Evolutionary conservation across 37 sponge, comb jelly and placozoan genomes (phyloP).

Genomic region (Sycon ciliatum): DNA sequence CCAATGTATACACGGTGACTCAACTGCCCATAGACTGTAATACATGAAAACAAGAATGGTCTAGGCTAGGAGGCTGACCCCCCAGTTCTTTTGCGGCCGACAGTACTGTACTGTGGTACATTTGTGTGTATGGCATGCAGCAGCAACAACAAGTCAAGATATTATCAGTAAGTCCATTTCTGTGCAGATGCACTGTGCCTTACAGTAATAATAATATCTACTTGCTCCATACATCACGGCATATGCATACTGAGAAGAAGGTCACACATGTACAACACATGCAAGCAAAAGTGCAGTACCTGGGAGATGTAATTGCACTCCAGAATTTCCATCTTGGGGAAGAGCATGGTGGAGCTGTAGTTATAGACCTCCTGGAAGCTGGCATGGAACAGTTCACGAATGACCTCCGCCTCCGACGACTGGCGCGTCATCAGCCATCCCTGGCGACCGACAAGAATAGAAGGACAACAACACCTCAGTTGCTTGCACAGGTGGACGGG

Average conservation of each 20-base stretch:
- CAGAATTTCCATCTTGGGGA: conserved; percentile 28
- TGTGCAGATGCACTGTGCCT: background rate
- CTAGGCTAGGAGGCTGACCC: too few relatives aligned
- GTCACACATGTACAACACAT: background rate
- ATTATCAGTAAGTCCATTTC: background rate
- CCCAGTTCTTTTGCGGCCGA: too few relatives aligned
- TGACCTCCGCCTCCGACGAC: conserved; percentile 1
- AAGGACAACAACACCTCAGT: background rate
- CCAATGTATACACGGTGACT: too few relatives aligned
- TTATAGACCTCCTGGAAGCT: conserved; percentile 29
- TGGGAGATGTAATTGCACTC: conserved; percentile 40
- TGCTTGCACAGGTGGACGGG: background rate
- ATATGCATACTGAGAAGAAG: background rate
- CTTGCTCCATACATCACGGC: background rate
- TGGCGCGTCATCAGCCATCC: conserved; percentile 33
- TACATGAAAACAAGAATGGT: too few relatives aligned
- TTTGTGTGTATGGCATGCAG: too few relatives aligned
- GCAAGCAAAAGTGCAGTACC: conserved; percentile 1
- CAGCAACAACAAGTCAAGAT: conserved; percentile 8
- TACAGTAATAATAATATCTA: background rate
- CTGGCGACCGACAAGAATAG: background rate
- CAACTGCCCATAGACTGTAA: too few relatives aligned
- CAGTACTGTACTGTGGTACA: too few relatives aligned
- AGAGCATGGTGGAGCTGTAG: conserved; percentile 8
- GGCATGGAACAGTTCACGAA: conserved; percentile 17